Evolutionary conservation across 1,140 invertebrate species (phyloP), one percentile per base, ranked within the genome.

Genomic region (Ostrea edulis): DNA sequence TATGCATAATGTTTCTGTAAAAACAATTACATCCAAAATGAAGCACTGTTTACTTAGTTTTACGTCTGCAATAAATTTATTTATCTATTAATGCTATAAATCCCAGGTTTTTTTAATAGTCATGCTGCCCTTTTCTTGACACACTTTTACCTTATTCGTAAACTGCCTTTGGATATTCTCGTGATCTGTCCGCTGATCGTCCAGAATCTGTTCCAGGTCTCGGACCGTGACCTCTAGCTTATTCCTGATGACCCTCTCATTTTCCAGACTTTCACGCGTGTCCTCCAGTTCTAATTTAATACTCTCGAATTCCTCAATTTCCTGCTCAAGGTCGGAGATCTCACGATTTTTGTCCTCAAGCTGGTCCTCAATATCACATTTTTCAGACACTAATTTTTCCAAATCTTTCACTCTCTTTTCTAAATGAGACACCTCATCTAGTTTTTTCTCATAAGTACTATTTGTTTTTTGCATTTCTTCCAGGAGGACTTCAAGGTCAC

Each of bases 141-240:
- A 44, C 12, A 14, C 51, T 82, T 86, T 58, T 82, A 93, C 93
- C 92, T 93, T 93, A 44, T 71, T 83, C 71, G 84, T 89, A 51
- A 93, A 86, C 35, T 84, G 92, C 29, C 92, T 89, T 55, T 92
- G 90, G 62, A 93, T 86, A 68, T 90, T 91, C 17, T 93, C 93
- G 87, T 91, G 90, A 68, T 93, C 93, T 11, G 86, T 86, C 86
- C 88, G 92, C 85, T 92, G 91, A 71, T 92, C 91, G 17, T 93
- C 93, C n/a, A 92, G 81, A 22, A 91, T 84, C 52, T 93, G 92
- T 81, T 92, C 92, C 62, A 92, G 65, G n/a, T 93, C 92, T 51
- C 88, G 90, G 22, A 92, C 71, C 7, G 84, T 90, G 9, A 86
- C 44, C 51, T 93, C 91, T 29, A 92, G 77, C 22, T 91, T 90